These are phyloP conservation scores for Pachydiplax longipennis DNA, from an alignment of 2,888 invertebrate genomes.

Conservation along the genomic window DNA sequence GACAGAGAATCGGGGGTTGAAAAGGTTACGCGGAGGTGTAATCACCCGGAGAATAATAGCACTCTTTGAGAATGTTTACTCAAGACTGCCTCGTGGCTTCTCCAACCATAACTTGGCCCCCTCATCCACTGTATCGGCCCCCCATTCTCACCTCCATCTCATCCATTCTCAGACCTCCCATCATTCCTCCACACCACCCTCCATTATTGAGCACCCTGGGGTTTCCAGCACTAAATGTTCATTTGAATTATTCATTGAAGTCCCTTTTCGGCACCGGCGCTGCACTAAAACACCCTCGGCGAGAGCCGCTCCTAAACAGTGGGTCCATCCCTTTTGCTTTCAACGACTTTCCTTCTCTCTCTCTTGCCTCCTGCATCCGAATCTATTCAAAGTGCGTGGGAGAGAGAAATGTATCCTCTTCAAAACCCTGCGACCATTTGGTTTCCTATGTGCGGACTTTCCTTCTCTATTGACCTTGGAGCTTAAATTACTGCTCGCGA, in stretches of 20 bases:
- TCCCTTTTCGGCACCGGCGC: constrained; percentile 10
- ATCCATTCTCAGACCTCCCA: background rate
- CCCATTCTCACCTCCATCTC: background rate
- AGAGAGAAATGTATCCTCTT: background rate
- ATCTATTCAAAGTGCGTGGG: background rate
- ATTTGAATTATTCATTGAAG: constrained; percentile 42
- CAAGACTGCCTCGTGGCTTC: constrained; percentile 9
- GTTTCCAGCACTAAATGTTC: constrained; percentile 43
- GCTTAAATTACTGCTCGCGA: background rate
- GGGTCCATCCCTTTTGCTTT: constrained; percentile 38
- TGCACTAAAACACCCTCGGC: constrained; percentile 34
- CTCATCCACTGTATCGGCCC: background rate
- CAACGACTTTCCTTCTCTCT: background rate
- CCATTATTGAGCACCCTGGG: constrained; percentile 44
- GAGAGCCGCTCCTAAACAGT: constrained; percentile 5
- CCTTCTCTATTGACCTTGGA: constrained; percentile 8
- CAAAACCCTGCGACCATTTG: constrained; percentile 7
- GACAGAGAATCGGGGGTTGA: background rate
- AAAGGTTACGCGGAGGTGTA: background rate
- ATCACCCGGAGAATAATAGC: constrained; percentile 28
- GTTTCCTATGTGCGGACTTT: background rate
- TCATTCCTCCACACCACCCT: constrained; percentile 15
- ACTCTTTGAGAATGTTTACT: constrained; percentile 32
- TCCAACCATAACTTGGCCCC: background rate
- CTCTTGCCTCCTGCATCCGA: background rate